These are phyloP conservation scores for Scaptomyza flava DNA, from an alignment of 2,888 invertebrate genomes.

Conservation along the genomic window DNA sequence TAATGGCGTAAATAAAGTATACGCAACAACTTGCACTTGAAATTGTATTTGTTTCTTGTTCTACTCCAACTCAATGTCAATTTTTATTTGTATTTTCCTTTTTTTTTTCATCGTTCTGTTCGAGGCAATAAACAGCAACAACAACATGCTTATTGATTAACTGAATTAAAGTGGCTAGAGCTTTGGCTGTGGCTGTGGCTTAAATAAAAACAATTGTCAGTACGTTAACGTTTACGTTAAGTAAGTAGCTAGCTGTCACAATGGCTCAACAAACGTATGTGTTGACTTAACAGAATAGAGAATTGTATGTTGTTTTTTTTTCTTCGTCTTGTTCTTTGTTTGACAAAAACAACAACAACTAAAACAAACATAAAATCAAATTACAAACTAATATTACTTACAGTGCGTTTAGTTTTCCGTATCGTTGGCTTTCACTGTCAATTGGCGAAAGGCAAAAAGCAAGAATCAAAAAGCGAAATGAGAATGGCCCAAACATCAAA, in stretches of 20 bases:
- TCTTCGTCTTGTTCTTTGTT: not conserved
- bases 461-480: conserved; percentile 37
- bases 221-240: conserved; percentile 69
- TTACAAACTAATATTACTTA: conserved; percentile 80
- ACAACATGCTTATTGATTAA: conserved; percentile 33
- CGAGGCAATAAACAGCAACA: not conserved
- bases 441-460: conserved; percentile 63
- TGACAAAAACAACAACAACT: conserved; percentile 3
- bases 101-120: no score
- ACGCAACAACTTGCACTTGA: conserved; percentile 3
- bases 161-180: conserved; percentile 63
- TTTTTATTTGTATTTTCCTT: not conserved
- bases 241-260: conserved; percentile 36
- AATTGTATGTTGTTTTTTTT: conserved; percentile 35
- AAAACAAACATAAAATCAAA: conserved; percentile 69
- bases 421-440: conserved; percentile 83
- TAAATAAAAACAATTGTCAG: conserved; percentile 65
- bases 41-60: not conserved
- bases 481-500: conserved; percentile 48
- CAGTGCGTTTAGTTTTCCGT: conserved; percentile 81
- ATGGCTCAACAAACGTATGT: conserved; percentile 6
- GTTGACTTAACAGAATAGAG: not conserved
- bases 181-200: conserved; percentile 37
- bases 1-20: not conserved
- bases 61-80: no score